A percentile compares a stretch with the other conserved stretches of the same genome.
These are phyloP conservation scores for Dendrocopos noguchii DNA, from an alignment of 2,113 vertebrate genomes.

Conservation along the genomic window DNA sequence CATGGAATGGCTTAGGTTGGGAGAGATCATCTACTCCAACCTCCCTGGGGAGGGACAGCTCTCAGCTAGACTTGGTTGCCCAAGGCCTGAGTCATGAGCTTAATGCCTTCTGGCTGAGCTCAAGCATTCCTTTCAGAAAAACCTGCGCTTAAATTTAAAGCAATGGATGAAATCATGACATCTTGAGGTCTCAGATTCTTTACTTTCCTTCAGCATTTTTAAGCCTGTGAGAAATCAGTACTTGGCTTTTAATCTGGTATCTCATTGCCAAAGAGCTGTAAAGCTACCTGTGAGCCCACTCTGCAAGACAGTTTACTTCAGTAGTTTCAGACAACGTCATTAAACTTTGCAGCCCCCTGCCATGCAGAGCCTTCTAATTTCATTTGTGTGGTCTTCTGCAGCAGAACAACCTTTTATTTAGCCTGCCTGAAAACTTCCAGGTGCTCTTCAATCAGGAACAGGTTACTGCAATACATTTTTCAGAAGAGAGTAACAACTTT, in stretches of 20 bases:
- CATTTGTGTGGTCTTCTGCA: neutral
- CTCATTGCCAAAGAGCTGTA: neutral
- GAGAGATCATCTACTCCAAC: no score
- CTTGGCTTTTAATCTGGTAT: neutral
- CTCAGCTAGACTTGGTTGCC: no score
- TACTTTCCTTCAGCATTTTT: neutral
- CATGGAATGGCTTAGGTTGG: no score
- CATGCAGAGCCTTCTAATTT: neutral
- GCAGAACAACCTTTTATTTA: neutral
- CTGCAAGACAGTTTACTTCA: fast-evolving
- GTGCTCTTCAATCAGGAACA: neutral
- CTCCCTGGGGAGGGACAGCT: no score
- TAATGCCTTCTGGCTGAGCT: constrained; percentile 9
- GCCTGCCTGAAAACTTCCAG: neutral
- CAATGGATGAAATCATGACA: neutral
- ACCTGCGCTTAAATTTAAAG: neutral
- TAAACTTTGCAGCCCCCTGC: neutral
- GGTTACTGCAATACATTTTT: neutral
- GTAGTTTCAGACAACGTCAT: neutral
- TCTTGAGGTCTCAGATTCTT: neutral
- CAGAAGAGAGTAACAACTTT: neutral
- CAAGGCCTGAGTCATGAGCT: neutral
- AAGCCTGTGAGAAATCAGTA: neutral
- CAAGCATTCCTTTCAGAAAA: neutral
- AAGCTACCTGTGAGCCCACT: neutral